Evolutionary conservation across 2,888 invertebrate species (phyloP).

Genomic region (Bombylius discolor): DNA sequence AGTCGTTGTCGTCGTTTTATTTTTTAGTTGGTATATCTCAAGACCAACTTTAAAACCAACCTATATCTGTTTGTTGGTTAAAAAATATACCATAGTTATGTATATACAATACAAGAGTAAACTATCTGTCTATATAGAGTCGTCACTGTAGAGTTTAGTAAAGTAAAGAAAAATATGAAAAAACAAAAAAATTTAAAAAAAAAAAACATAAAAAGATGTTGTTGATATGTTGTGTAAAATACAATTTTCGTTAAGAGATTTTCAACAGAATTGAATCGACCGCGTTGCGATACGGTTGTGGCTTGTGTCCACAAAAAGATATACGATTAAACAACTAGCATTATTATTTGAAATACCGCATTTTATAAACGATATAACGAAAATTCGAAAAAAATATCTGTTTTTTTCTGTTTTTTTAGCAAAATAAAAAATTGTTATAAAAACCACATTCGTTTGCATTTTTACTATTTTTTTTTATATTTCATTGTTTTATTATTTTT

Average conservation of each 20-base stretch:
- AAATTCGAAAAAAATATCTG: too few species aligned
- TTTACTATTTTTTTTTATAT: too few species aligned
- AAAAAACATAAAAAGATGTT: neutral
- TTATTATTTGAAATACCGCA: neutral
- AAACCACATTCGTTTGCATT: too few species aligned
- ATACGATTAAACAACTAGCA: neutral
- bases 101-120: neutral
- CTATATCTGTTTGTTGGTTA: too few species aligned
- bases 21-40: too few species aligned
- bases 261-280: conserved; percentile 14
- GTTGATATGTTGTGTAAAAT: conserved; percentile 11
- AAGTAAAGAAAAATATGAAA: neutral
- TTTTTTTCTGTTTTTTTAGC: too few species aligned
- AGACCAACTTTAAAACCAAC: too few species aligned
- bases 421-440: too few species aligned
- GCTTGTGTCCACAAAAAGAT: neutral
- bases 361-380: too few species aligned
- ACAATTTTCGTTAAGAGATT: conserved; percentile 9
- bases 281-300: conserved; percentile 17
- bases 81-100: neutral
- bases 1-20: too few species aligned
- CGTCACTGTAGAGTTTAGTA: neutral
- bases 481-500: neutral
- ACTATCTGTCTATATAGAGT: neutral
- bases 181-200: too few species aligned